These are phyloP conservation scores for Drosophila baimaii DNA, from an alignment of 1,140 invertebrate species.

Conservation along the genomic window DNA sequence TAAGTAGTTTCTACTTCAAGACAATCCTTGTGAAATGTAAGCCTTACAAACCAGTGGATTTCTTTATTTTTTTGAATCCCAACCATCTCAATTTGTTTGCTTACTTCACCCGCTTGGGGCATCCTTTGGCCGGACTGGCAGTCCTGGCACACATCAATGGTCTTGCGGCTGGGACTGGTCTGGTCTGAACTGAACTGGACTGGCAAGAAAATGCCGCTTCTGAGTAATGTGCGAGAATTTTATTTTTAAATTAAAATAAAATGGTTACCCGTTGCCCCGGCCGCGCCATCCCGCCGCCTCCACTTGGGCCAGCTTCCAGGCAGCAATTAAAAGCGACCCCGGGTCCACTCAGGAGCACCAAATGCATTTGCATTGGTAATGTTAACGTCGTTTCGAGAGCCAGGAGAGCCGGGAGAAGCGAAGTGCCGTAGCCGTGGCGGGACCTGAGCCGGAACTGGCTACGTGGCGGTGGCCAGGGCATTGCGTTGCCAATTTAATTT, in stretches of 20 bases:
- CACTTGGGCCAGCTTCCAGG: conserved; percentile 2
- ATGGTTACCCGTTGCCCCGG: conserved; percentile 14
- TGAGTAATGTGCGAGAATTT: conserved; percentile 63
- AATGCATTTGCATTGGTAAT: conserved; percentile 79
- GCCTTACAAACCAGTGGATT: no score
- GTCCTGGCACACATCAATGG: conserved; percentile 29
- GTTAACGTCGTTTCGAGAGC: conserved; percentile 43
- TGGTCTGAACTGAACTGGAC: conserved; percentile 1
- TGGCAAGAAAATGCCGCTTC: conserved; percentile 43
- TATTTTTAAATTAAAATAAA: conserved; percentile 74
- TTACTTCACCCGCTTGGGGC: background rate
- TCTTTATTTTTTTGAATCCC: background rate
- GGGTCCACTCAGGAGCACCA: conserved; percentile 37
- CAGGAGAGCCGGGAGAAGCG: background rate
- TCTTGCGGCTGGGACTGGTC: conserved; percentile 2
- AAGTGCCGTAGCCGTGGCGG: background rate
- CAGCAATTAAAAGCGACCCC: conserved; percentile 59
- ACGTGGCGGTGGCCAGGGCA: conserved; percentile 4
- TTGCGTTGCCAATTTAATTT: conserved; percentile 66
- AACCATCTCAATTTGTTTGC: conserved; percentile 5
- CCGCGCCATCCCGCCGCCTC: background rate
- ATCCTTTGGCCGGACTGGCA: background rate
- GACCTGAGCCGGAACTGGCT: conserved; percentile 8
- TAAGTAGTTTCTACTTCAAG: background rate
- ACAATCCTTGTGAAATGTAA: background rate